Conservation (phyloP, 2,888 invertebrate genomes). For the Lithodes maja region DNA sequence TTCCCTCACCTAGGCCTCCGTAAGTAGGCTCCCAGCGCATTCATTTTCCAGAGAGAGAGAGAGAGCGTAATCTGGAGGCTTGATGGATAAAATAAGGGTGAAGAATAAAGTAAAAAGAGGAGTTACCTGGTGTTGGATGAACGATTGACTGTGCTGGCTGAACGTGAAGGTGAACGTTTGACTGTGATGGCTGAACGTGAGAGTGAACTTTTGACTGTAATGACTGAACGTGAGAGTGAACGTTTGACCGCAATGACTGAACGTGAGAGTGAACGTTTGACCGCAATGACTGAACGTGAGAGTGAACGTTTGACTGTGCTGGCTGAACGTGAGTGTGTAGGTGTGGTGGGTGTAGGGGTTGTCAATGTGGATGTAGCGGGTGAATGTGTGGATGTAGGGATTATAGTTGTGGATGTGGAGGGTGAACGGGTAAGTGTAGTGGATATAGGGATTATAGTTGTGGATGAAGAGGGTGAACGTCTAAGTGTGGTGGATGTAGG, state of each 20-base stretch:
- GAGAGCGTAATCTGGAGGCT: conserved; percentile 40
- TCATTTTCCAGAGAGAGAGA: conserved; percentile 30
- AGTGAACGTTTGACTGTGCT: background rate
- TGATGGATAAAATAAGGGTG: conserved; percentile 44
- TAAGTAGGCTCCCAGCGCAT: conserved; percentile 3
- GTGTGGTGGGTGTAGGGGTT: background rate
- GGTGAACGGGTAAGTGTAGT: background rate
- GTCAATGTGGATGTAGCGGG: background rate
- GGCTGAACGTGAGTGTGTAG: background rate
- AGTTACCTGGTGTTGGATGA: background rate
- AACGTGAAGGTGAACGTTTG: background rate
- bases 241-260: background rate
- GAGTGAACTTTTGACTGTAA: background rate
- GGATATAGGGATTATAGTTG: background rate
- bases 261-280: background rate
- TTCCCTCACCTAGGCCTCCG: background rate
- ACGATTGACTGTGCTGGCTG: background rate
- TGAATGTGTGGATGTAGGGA: background rate
- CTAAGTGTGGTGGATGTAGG: too few species aligned
- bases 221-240: background rate
- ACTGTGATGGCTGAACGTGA: background rate
- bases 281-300: background rate
- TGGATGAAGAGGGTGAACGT: background rate
- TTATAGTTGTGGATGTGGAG: background rate
- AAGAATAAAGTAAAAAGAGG: background rate